Evolutionary conservation across 2,113 vertebrate species (phyloP), one percentile per base, ranked within the genome.

Genomic region (Phylloscopus trochiloides): DNA sequence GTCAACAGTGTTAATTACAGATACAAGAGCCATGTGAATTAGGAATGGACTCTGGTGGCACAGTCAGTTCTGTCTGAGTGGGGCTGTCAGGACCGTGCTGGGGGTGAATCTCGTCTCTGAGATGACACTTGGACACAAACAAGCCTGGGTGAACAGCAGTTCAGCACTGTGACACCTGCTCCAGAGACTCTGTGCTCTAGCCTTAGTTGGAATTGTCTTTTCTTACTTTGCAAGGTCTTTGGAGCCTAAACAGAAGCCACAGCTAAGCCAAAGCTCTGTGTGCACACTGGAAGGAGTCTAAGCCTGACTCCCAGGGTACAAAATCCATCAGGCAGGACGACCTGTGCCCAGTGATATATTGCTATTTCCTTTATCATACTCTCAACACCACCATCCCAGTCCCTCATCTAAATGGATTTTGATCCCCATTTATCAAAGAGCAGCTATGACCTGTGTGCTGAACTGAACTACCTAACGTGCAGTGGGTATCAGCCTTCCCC

Each of bases 381-480:
- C 57, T 43, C 88, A 86, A 96, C 95, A 58, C 16, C 55, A 26
- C 52, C 63, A 32, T 68, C 92, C 75, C 75, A 65, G 61, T 77
- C 57, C 51, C 68, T 88, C 95, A 92, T 96, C 91, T 88, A 97
- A 97, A 98, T 97, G 81, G 9, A 51, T 79, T 88, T 42, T 62
- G 75, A 95, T 88, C 76, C 83, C 93, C 97, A 97, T 97, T 97
- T 92, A 97, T 98, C 97, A 97, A 92, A 79, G 26, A 93, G 70
- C 83, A 92, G 79, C 79, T 62, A 45, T 4, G 29, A 65, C 90
- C 78, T 94, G 80, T 51, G 84, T 68, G 88, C 86, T 88, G 79
- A 96, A 83, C 88, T 45, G 28, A 77, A 45, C 36, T 45, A 87
- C 85, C 78, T 79, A 12, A 92, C 8, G 59, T 77, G 70, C 50